Base-by-base conservation (phyloP, 1,140 invertebrate genomes). In the Doryteuthis pealeii region DNA sequence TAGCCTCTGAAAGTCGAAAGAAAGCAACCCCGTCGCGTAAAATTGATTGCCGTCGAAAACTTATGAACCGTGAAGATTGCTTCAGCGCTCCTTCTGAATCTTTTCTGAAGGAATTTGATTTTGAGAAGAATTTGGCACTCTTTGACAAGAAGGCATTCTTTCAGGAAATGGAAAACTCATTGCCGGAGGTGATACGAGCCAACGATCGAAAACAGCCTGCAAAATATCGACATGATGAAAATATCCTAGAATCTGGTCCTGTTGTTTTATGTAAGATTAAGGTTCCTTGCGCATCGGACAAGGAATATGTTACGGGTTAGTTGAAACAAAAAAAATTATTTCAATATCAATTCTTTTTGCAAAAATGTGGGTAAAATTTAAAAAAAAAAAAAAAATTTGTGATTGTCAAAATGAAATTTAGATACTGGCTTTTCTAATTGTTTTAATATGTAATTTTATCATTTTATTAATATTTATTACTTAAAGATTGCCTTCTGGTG, bases 91-190 rank as follows among this genome's bases (percentile, higher is more conserved):
- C 90, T 6, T 89, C 91, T 31, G 90, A 91, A 79, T 89, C 90
- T 69, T 90, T 89, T 43, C 81, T 87, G 28, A 87, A 90, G 76
- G 91, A 94, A 83, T 97, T 96, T 90, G 95, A 96, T 90, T 96
- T 97, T 91, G 95, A 96, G 86, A 95, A 94, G 77, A 96, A 96
- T 90, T 89, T 96, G 28, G 94, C 94, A 15, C 88, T 97, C 32
- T 96, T 96, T 89, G 93, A 96, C 88, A 97, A 97, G 89, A 86
- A 90, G 81, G 90, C 89, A 70, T 85, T 88, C 71, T 93, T 92
- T 91, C 92, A 94, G 81, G 91, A 93, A 86, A 91, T 94, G 74
- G 92, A 93, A 73, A 83, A 79, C 78, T 65, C 75, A 22, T 71
- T 80, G 28, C 77, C 77, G 22, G 80, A 80, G 32, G 31, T 78